Evolutionary conservation across 2,888 invertebrate genomes (phyloP), one percentile per base, ranked within the genome.

Genomic region (Nomada fabriciana): DNA sequence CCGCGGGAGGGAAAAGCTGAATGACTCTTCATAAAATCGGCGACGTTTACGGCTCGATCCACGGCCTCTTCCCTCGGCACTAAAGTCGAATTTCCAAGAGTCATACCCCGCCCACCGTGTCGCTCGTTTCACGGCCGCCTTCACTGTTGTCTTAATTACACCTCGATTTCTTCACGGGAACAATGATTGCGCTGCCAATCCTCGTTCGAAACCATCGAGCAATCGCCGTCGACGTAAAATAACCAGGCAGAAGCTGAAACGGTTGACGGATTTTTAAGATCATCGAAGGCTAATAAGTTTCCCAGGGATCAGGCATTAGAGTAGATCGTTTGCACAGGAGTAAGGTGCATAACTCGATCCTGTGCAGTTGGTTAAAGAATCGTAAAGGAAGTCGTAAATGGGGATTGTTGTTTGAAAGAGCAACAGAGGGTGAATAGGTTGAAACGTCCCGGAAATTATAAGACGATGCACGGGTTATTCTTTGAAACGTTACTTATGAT

Each of bases 1-100:
- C 72, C 68, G 57, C 60, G 67, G 57, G 69, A 43, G 69, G 68
- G 73, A 84, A 81, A 76, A 75, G 67, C 64, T 61, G 77, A 81
- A 78, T 85, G 78, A 78, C 70, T 77, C 64, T 75, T 81, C 84
- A 70, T 84, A 81, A 84, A 84, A 73, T 72, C 64, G 61, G 53
- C 64, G 52, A 84, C 80, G 70, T 84, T 84, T 84, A 84, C 73
- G 69, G 57, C 84, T 65, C 73, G 83, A 82, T 82, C 67, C 69
- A 68, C 52, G 57, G 63, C 55, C 68, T 73, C 73, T 70, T 13
- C n/a, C 43, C 50, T 43, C n/a, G 74, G 57, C 18, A 72, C 69
- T 80, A 78, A 84, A 84, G 75, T 80, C 80, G 55, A 80, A 83
- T 83, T 83, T 84, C 77, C 72, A 47, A 83, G 53, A 80, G 77